Evolutionary conservation across 2,113 vertebrate species (phyloP), one percentile per base, ranked within the genome.

Genomic region (Epinephelus lanceolatus): DNA sequence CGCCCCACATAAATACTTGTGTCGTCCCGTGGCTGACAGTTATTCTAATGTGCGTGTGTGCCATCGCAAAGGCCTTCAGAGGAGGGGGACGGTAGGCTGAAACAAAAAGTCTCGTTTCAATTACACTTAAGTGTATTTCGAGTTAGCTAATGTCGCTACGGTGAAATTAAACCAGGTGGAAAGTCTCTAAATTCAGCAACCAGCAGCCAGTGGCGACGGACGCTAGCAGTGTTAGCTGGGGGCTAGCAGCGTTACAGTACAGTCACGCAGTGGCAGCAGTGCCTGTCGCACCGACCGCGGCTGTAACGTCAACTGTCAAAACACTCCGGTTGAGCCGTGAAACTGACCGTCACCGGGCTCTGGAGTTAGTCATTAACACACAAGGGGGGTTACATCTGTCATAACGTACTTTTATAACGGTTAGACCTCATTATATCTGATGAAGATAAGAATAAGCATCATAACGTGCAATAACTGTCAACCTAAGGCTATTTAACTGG

Each of bases 31-130:
- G 7, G 70, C 65, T 85, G 70, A 82, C 75, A 57, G 60, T 62
- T 79, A 62, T 57, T 80, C 70, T 59, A 55, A 71, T 53, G 89
- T 87, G 84, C 73, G 82, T 86, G 80, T 80, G 86, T 88, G 70
- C 86, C 81, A 84, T 75, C 65, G 21, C 52, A 76, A 67, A 82
- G 92, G 93, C 93, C 93, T 91, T 84, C 89, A 88, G 91, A 91
- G 88, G 91, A 78, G 91, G 82, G 84, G 88, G 80, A 65, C 82
- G 84, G 40, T 33, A 81, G 83, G 61, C 23, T 66, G 12, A 11
- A 17, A 62, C 14, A 12, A 65, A 57, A 80, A 88, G 69, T 83
- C 63, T 21, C 53, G 45, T 25, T 81, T 70, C 71, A 61, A 12
- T 63, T 2, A 57, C 30, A 37, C 53, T 57, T 18, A 0, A 11